These are phyloP conservation scores for Watsonalla binaria DNA, from an alignment of 2,888 invertebrate genomes.

Conservation along the genomic window DNA sequence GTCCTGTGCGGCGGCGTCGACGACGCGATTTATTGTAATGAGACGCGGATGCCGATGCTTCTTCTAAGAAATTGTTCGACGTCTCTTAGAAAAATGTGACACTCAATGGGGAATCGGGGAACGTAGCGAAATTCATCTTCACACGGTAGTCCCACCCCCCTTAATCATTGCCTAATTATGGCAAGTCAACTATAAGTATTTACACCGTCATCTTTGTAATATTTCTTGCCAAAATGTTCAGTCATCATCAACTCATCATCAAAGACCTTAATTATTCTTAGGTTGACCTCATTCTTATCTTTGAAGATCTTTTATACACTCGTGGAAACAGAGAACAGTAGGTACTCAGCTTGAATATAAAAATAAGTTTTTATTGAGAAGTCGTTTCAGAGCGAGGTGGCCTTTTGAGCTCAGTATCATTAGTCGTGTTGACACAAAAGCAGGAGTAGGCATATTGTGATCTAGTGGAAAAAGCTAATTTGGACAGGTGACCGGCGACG, in stretches of 20 bases:
- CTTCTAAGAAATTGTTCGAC: slow-evolving; percentile 67
- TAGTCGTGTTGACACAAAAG: slow-evolving; percentile 1
- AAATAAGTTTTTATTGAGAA: not conserved
- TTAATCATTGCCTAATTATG: not conserved
- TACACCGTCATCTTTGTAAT: too few species aligned
- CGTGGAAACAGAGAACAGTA: not conserved
- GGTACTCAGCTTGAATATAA: not conserved
- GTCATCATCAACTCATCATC: not conserved
- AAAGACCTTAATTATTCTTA: not conserved
- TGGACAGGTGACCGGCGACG: slow-evolving; percentile 55
- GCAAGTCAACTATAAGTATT: too few species aligned
- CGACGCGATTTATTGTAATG: slow-evolving; percentile 73
- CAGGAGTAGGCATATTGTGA: slow-evolving; percentile 8
- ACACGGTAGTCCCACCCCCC: slow-evolving; percentile 17
- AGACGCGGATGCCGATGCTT: slow-evolving; percentile 57
- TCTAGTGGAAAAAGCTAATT: slow-evolving; percentile 48
- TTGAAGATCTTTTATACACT: not conserved
- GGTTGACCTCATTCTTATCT: not conserved
- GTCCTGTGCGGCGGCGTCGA: slow-evolving; percentile 78
- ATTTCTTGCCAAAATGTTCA: too few species aligned
- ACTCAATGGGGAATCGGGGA: slow-evolving; percentile 18
- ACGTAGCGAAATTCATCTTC: slow-evolving; percentile 32
- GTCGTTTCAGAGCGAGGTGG: not conserved
- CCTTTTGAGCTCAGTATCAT: not conserved
- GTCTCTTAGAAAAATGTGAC: slow-evolving; percentile 62